Base-by-base conservation (phyloP, 2,888 invertebrate species). In the Nomada flava region DNA sequence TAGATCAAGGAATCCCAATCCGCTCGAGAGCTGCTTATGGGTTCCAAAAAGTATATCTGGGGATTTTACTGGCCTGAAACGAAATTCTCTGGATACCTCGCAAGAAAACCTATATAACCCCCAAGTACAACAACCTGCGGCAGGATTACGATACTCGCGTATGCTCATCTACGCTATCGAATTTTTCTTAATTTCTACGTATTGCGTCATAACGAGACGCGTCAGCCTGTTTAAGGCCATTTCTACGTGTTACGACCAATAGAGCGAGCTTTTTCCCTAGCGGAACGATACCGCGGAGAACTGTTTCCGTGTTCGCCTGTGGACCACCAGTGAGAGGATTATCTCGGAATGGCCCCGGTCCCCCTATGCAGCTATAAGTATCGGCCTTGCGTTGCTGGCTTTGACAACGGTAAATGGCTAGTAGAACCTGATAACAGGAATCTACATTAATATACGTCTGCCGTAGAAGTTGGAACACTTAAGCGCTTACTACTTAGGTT, bases 261-360 rank as follows among this genome's bases (percentile, higher is more conserved):
- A 36, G 18, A 11, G 13, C 52, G 23, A 59, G 42, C 50, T 71
- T 67, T 50, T 55, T 47, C 26, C 15, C 47, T 47, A n/a, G 50
- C 52, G 57, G 44, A 65, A 75, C 70, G 65, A 47, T 50, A 53
- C 62, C n/a, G 82, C 55, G 52, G 50, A 67, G 68, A 76, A 72
- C 60, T 68, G 81, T 88, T 88, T 88, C 86, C 88, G 86, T 84
- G 82, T 88, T 86, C 71, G 79, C 70, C 73, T 20, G 36, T 76
- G 88, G 88, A 88, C 88, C 88, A 88, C 88, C 88, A 76, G 80
- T 77, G 78, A 77, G 83, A 64, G 82, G 83, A 86, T 86, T 86
- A 88, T 88, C 88, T 86, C 78, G 78, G 76, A 86, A 88, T 82
- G 82, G 84, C 85, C 82, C 81, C 68, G 80, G 85, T 82, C 85